phyloP scores from a whole-genome alignment of 2,113 vertebrate species.

The Colaptes auratus region DNA sequence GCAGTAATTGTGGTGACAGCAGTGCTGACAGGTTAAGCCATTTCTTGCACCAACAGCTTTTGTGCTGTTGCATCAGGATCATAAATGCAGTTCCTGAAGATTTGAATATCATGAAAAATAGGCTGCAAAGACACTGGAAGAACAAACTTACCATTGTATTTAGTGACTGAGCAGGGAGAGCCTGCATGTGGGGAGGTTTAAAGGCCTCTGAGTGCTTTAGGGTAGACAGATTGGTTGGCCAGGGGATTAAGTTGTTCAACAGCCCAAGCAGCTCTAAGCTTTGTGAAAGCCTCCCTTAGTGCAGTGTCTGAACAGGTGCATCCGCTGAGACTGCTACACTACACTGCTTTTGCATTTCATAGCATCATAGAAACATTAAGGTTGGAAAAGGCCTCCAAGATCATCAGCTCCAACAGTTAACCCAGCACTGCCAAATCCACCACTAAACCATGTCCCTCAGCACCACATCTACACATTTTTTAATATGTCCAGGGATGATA shows the following conservation, averaged over 20 bases:
- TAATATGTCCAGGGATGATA: too few species aligned
- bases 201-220: neutral
- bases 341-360: neutral
- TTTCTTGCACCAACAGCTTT: constrained; percentile 26
- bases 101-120: constrained; percentile 46
- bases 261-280: neutral
- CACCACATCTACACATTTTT: too few species aligned
- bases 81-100: constrained; percentile 38
- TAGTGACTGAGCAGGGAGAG: constrained; percentile 7
- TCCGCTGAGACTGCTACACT: neutral
- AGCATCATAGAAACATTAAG: too few species aligned
- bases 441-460: too few species aligned
- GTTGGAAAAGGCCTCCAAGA: too few species aligned
- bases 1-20: constrained; percentile 23
- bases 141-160: constrained; percentile 45
- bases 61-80: constrained; percentile 26
- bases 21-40: constrained; percentile 37
- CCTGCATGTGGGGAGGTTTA: neutral
- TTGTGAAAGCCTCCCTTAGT: neutral
- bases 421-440: too few species aligned
- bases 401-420: too few species aligned
- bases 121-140: constrained; percentile 23
- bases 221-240: neutral
- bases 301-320: neutral
- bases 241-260: neutral